phyloP scores from a whole-genome alignment of 37 sponge, comb jelly and placozoan genomes.

The Diacarnus erythraeanus region DNA sequence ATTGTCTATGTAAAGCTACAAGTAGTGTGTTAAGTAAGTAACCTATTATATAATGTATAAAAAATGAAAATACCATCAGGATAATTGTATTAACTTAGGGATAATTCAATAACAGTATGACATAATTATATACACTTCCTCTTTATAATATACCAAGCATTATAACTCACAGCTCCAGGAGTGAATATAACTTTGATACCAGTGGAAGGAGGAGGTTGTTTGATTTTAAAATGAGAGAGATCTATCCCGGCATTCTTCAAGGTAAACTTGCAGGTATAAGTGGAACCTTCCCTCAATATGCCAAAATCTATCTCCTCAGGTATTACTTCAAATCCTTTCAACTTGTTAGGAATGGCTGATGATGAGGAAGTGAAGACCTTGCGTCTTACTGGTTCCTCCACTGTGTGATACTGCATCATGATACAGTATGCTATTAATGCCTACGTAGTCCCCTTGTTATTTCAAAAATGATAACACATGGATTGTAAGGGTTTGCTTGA shows the following conservation, averaged over 20 bases:
- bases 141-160: background rate
- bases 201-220: conserved; percentile 87
- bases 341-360: conserved; percentile 2
- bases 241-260: conserved; percentile 85
- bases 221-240: conserved; percentile 81
- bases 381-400: conserved; percentile 78
- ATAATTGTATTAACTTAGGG: no score
- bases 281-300: conserved; percentile 68
- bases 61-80: no score
- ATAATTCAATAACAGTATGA: no score
- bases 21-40: no score
- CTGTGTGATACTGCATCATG: conserved; percentile 33
- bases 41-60: no score
- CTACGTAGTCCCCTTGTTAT: no score
- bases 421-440: no score
- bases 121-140: background rate
- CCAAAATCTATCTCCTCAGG: conserved; percentile 88
- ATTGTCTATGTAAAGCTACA: no score
- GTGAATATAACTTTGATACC: conserved; percentile 70
- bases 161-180: conserved; percentile 81
- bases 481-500: no score
- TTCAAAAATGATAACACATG: no score
- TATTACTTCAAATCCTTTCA: conserved; percentile 71
- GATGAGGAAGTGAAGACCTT: conserved; percentile 74
- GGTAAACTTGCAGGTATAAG: conserved; percentile 61